Base-by-base conservation (phyloP, 1,140 invertebrate genomes). In the Drosophila cardini region DNA sequence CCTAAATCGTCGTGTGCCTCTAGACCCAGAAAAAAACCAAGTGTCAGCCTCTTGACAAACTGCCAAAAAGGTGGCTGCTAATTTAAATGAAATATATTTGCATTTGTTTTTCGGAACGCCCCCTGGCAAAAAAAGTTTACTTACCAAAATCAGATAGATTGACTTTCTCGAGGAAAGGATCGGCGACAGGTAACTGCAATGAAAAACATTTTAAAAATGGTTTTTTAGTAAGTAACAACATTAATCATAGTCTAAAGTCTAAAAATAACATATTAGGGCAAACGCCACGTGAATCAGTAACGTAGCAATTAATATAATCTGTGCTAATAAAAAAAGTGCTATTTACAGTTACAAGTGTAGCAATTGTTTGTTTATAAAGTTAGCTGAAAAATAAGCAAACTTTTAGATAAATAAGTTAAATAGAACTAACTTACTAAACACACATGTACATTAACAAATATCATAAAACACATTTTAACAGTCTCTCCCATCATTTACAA, bases 111-210 rank as follows among this genome's bases (percentile, higher is more conserved):
- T 26, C 46, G 53, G 18, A 58, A 36, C 34, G 10, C 15, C 43
- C 45, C 26, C 34, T 18, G 26, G 53, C 9, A 13, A 43, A 13
- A 43, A 6, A 50, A 18, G 38, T 43, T 61, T 60, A 95, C 96
- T 96, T 93, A 97, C 96, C 96, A 85, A 97, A 94, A 94, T 97
- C 96, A 21, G 95, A 96, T 53, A 97, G 93, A 84, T 95, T 96
- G 78, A 97, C 95, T 94, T 97, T 97, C 92, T 97, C 96, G 92
- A 97, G 92, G 93, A 98, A 97, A 18, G 97, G 96, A 93, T 97
- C 96, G 15, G 96, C 96, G 7, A 96, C 96, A 43, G 97, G 97
- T 85, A 98, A 93, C 97, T 98, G 94, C 46, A 96, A 96, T 40
- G 11, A 61, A 48, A 50, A 36, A 7, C 15, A 34, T 61, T 40